Evolutionary conservation across 2,113 vertebrate genomes (phyloP).

Genomic region (Microtus pennsylvanicus): DNA sequence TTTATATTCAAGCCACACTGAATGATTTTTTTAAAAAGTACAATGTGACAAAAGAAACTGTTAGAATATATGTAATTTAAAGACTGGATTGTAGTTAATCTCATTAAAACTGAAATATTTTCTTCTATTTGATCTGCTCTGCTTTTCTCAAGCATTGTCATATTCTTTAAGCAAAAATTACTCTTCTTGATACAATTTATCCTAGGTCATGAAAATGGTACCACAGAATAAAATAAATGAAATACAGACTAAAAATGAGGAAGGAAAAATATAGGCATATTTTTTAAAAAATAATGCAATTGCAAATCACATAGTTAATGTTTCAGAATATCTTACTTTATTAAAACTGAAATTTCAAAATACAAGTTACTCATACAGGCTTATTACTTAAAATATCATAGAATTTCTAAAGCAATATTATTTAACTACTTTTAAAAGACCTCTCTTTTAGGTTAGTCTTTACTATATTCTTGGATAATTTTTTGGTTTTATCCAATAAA

Average conservation of each 20-base stretch:
- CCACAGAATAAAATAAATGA: background rate
- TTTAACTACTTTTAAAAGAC: background rate
- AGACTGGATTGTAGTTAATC: background rate
- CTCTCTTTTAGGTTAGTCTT: background rate
- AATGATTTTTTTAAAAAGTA: background rate
- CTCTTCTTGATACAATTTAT: background rate
- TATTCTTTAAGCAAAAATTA: background rate
- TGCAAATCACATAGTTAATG: background rate
- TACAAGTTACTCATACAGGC: background rate
- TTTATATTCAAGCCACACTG: background rate
- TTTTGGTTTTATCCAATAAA: background rate
- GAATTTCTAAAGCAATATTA: background rate
- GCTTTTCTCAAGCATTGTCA: background rate
- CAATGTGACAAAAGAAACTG: background rate
- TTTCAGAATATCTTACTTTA: background rate
- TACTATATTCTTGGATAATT: background rate
- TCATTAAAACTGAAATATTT: background rate
- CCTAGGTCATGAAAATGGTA: background rate
- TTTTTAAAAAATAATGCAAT: background rate
- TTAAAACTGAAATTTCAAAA: slow-evolving; percentile 3
- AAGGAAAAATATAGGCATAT: background rate
- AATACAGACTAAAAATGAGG: background rate
- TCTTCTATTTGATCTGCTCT: background rate
- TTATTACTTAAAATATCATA: background rate
- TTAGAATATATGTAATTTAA: background rate